These are phyloP conservation scores for Leucoma salicis DNA, from an alignment of 2,888 invertebrate species.

Conservation along the genomic window DNA sequence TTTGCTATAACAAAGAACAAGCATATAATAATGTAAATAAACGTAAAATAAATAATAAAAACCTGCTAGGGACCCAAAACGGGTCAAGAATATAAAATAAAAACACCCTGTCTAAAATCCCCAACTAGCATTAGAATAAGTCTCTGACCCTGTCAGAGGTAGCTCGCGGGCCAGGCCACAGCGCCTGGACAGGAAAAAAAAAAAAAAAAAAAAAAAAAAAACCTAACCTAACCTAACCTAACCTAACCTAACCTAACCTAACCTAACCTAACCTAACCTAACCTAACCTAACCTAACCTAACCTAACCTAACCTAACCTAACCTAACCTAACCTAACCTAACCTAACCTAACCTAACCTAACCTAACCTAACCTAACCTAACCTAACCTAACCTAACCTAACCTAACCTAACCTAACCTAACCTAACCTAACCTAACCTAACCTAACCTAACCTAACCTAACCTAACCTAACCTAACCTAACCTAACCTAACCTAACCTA, in stretches of 20 bases:
- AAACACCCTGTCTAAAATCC: too few relatives aligned
- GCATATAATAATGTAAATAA: too few relatives aligned
- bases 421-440: slow-evolving; percentile 5
- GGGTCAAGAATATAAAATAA: too few relatives aligned
- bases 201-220: too few relatives aligned
- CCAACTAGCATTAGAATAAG: too few relatives aligned
- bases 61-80: too few relatives aligned
- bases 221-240: slow-evolving; percentile 5
- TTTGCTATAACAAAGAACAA: too few relatives aligned
- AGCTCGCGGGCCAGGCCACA: too few relatives aligned
- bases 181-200: too few relatives aligned
- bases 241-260: slow-evolving; percentile 7
- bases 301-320: slow-evolving; percentile 25
- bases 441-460: slow-evolving; percentile 8
- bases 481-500: not conserved
- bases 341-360: slow-evolving; percentile 4
- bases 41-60: too few relatives aligned
- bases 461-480: slow-evolving; percentile 4
- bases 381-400: slow-evolving; percentile 5
- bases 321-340: slow-evolving; percentile 13
- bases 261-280: slow-evolving; percentile 18
- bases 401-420: slow-evolving; percentile 5
- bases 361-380: not conserved
- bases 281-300: slow-evolving; percentile 17
- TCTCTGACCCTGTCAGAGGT: too few relatives aligned